These are phyloP conservation scores for Lycocerus yunnanus DNA, from an alignment of 2,888 invertebrate species.

Conservation along the genomic window DNA sequence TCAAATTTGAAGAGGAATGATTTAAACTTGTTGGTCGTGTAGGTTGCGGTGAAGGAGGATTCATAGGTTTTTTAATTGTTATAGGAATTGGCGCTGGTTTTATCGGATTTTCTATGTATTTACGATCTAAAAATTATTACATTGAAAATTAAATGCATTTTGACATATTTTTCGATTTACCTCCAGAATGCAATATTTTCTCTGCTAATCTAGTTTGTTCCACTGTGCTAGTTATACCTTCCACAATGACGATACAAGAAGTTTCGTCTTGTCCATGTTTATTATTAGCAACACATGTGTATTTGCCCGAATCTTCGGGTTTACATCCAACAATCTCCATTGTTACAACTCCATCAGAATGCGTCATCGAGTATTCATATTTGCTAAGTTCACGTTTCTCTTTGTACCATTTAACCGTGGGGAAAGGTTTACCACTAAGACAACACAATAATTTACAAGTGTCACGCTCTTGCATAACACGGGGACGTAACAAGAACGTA, in stretches of 20 bases:
- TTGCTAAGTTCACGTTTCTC: constrained; percentile 90
- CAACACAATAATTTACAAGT: constrained; percentile 98
- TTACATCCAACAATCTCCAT: constrained; percentile 95
- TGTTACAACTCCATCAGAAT: constrained; percentile 94
- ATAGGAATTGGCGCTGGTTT: constrained; percentile 80
- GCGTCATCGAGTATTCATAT: constrained; percentile 88
- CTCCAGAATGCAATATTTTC: constrained; percentile 86
- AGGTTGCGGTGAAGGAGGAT: constrained; percentile 56
- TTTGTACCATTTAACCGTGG: constrained; percentile 91
- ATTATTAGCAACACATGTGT: constrained; percentile 92
- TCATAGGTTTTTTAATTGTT: constrained; percentile 62
- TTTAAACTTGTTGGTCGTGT: constrained; percentile 53
- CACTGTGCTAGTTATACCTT: constrained; percentile 78
- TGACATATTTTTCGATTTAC: constrained; percentile 45
- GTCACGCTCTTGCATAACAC: constrained; percentile 94
- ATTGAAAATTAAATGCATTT: background rate
- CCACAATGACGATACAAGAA: constrained; percentile 92
- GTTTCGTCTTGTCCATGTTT: constrained; percentile 94
- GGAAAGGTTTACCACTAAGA: constrained; percentile 91
- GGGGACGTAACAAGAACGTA: constrained; percentile 97
- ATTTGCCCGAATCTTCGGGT: constrained; percentile 95
- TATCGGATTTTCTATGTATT: constrained; percentile 83
- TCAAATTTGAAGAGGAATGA: constrained; percentile 52
- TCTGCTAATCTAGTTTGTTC: constrained; percentile 85
- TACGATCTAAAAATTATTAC: constrained; percentile 65